Base-by-base conservation (phyloP, 1,140 invertebrate genomes). In the Camponotus floridanus region DNA sequence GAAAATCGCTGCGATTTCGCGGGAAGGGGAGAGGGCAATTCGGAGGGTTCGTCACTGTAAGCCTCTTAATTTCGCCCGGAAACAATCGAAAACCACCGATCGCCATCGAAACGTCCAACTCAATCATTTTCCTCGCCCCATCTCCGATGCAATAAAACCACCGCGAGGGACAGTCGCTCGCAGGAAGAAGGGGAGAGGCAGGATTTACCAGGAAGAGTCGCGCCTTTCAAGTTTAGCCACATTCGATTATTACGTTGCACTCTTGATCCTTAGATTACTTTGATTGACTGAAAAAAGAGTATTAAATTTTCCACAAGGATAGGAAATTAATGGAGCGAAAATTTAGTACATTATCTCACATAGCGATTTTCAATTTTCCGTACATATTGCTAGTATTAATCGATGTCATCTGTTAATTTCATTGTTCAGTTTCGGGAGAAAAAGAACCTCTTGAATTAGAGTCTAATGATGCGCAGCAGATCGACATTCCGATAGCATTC, bases 41-140 rank as follows among this genome's bases (percentile, higher is more conserved):
- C 62, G 45, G 36, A 31, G 45, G 33, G 65, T 48, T 80, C 18
- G 78, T 81, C 67, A 39, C 4, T 36, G 79, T 83, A 74, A 85
- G 68, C 64, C 68, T 76, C 55, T 76, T 76, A 74, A 88, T 87
- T 87, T 68, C 33, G 42, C 51, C 61, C 36, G 61, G 45, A 86
- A 89, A 86, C 86, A 68, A 79, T 87, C 86, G 68, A 65, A 76
- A 84, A 84, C 71, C 80, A 64, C 80, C 70, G 42, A 76, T 42
- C 71, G 33, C 68, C 81, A 85, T 64, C 73, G 57, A 57, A 61
- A 65, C 48, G 67, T 45, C 59, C 61, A 67, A 70, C 79, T 68
- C 48, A 67, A 87, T 87, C 42, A 65, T 31, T 68, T 80, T 73
- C 67, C 61, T 71, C 31, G 39, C 67, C 33, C 33, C 78, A 67